Percentiles rank a stretch among this genome's conserved stretches.
Conservation (phyloP, 2,797 vertebrate genomes). For the Hylomyscus alleni region DNA sequence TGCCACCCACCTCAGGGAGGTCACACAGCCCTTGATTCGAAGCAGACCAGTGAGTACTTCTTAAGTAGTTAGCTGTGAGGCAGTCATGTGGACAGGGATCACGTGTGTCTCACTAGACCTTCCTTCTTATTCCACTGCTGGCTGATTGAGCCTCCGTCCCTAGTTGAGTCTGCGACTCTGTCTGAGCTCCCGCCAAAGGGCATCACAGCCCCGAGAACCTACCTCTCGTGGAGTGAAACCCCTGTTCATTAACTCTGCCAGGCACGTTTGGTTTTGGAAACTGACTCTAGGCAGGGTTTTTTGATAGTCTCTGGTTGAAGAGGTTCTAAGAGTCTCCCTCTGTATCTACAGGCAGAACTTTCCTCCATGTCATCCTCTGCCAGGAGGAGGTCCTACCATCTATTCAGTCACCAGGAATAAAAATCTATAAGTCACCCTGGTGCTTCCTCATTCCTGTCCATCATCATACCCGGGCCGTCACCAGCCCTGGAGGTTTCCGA, state of each 20-base stretch:
- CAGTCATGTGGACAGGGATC: neutral
- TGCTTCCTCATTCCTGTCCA: too few relatives aligned
- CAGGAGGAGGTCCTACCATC: neutral
- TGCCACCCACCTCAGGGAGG: neutral
- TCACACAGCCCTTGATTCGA: neutral
- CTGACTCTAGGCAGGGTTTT: neutral
- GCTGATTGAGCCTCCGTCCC: constrained; percentile 64
- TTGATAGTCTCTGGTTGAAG: neutral
- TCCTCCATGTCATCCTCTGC: neutral
- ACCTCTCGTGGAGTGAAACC: constrained; percentile 65
- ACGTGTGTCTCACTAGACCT: neutral
- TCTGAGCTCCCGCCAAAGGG: constrained; percentile 76
- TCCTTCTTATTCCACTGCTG: constrained; percentile 64
- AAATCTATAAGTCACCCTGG: too few relatives aligned
- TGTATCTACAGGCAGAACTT: neutral
- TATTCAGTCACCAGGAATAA: neutral
- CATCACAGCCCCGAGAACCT: constrained; percentile 73
- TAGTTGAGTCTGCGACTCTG: constrained; percentile 65
- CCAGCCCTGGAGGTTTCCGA: neutral
- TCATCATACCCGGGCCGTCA: neutral
- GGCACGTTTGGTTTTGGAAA: neutral
- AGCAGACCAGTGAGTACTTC: neutral
- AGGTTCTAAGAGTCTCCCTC: neutral
- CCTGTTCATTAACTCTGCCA: neutral
- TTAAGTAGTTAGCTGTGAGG: constrained; percentile 18